A percentile compares a stretch with the other conserved stretches of the same genome.
These are phyloP conservation scores for Ormyrus pomaceus DNA, from an alignment of 2,888 invertebrate species.

Conservation along the genomic window DNA sequence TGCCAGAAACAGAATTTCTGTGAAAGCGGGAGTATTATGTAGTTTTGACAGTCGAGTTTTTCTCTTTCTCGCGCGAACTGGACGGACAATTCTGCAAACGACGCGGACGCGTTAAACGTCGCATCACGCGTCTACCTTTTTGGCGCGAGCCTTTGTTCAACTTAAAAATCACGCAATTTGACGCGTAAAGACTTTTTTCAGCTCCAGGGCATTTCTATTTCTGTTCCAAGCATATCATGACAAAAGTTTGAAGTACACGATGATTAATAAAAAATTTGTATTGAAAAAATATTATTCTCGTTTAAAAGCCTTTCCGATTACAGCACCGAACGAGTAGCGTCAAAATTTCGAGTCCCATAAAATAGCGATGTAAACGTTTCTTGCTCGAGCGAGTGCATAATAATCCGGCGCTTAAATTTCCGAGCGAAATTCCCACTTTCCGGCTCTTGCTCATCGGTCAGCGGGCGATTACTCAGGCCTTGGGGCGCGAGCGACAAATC, in stretches of 20 bases:
- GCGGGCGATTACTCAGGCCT: slow-evolving; percentile 4
- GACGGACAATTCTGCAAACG: slow-evolving; percentile 36
- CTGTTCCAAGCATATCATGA: too few relatives aligned
- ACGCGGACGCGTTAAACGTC: slow-evolving; percentile 29
- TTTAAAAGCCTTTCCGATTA: too few relatives aligned
- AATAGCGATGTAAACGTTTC: too few relatives aligned
- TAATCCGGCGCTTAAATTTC: slow-evolving; percentile 41
- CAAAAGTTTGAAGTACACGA: too few relatives aligned
- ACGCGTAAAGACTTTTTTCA: neutral
- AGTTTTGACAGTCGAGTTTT: slow-evolving; percentile 13
- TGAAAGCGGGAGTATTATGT: neutral
- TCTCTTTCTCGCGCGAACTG: slow-evolving; percentile 5
- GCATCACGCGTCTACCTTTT: slow-evolving; percentile 26
- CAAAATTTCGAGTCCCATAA: too few relatives aligned
- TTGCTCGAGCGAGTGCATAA: slow-evolving; percentile 18
- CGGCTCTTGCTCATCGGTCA: neutral
- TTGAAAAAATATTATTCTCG: too few relatives aligned
- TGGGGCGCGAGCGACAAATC: slow-evolving; percentile 44
- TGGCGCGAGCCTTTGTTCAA: slow-evolving; percentile 41
- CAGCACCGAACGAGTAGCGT: too few relatives aligned
- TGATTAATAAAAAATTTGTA: too few relatives aligned
- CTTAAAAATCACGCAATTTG: slow-evolving; percentile 43
- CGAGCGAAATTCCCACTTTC: slow-evolving; percentile 30
- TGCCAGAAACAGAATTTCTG: neutral
- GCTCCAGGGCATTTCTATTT: too few relatives aligned